Evolutionary conservation across 2,888 invertebrate genomes (phyloP), one percentile per base, ranked within the genome.

Genomic region (Andrena bicolor): DNA sequence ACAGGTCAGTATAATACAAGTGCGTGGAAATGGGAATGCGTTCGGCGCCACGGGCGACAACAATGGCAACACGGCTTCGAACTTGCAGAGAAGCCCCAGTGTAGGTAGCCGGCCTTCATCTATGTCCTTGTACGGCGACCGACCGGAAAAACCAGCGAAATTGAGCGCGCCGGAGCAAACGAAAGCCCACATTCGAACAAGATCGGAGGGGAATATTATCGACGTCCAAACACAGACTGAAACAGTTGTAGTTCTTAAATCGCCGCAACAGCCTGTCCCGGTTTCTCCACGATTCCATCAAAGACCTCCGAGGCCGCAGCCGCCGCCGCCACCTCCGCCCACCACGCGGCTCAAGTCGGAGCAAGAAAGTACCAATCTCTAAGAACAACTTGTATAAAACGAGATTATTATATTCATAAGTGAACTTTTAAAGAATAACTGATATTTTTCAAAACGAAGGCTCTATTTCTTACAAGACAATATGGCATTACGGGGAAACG

Each of bases 1-100:
- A 82, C 97, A 97, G 91, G 96, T 97, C 80, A 96, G 96, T 72
- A 95, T 96, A 89, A 96, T 96, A 76, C 95, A 95, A 91, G 96
- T 96, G 82, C 95, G 95, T 77, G 93, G 93, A 84, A 92, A 90
- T 88, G 87, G 80, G 83, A 82, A 80, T 78, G 76, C 49, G 68
- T 61, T 78, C 75, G 73, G 63, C 82, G 66, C 79, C 77, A 66
- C 82, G 76, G 83, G 76, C 82, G 91, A 92, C 89, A 92, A 89
- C 90, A 92, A 91, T 90, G 92, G 93, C 88, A 93, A 91, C 90
- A 90, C 90, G 80, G 88, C 90, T 89, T 91, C 93, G 84, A 93
- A 93, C 91, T 93, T 94, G 90, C 94, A 93, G 92, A 93, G 93
- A 90, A 94, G 94, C 81, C 93, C 93, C 58, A 93, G 94, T 78